Evolutionary conservation across 2,797 vertebrate genomes (phyloP).

Genomic region (Microctenopoma stevenorrisi): DNA sequence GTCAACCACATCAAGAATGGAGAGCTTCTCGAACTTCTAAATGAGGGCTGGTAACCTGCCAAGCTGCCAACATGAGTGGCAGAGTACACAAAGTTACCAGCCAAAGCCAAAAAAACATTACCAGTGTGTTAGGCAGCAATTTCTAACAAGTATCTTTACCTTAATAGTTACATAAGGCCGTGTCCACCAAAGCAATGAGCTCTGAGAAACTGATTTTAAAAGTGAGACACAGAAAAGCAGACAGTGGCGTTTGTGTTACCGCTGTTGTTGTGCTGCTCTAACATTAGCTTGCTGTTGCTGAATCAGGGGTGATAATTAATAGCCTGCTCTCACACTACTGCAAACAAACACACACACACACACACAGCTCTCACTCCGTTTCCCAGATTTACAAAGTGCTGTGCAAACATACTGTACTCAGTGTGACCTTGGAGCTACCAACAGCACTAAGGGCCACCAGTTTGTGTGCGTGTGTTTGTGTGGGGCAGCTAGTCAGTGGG

Average conservation of each 20-base stretch:
- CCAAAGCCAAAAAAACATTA: neutral
- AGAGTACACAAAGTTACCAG: constrained; percentile 9
- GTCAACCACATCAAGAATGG: constrained; percentile 7
- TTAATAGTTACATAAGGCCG: neutral
- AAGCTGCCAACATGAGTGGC: constrained; percentile 14
- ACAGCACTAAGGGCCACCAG: constrained; percentile 17
- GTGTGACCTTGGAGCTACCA: constrained; percentile 52
- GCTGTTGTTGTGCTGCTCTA: constrained; percentile 14
- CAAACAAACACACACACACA: constrained; percentile 19
- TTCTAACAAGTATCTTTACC: neutral
- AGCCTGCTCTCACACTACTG: constrained; percentile 35
- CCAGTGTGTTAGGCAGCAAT: neutral
- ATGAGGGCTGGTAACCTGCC: constrained; percentile 10
- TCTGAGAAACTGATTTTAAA: constrained; percentile 5
- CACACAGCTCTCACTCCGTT: constrained; percentile 21
- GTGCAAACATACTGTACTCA: constrained; percentile 43
- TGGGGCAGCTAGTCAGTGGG: neutral
- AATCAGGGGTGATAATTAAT: constrained; percentile 60
- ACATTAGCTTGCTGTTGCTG: constrained; percentile 41
- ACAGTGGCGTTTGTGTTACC: constrained; percentile 5
- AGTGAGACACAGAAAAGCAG: neutral
- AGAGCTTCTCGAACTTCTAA: neutral
- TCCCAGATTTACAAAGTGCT: constrained; percentile 53
- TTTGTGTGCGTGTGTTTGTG: constrained; percentile 15
- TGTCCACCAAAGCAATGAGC: neutral